Evolutionary conservation across 2,113 vertebrate species (phyloP).

Genomic region (Gobius niger): DNA sequence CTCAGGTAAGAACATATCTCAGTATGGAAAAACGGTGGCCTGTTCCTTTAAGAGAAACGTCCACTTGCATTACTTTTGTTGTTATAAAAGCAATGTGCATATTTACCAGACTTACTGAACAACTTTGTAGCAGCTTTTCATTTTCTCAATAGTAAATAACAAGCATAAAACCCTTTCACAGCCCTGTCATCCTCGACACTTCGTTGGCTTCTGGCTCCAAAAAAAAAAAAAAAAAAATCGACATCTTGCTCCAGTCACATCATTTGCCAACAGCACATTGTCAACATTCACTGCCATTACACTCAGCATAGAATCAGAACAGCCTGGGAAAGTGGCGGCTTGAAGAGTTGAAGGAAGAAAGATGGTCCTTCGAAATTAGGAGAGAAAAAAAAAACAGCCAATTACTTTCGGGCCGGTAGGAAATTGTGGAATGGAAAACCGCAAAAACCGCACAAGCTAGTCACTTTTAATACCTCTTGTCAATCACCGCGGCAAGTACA

Average conservation of each 20-base stretch:
- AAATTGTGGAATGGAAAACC: slow-evolving; percentile 53
- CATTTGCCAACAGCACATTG: slow-evolving; percentile 43
- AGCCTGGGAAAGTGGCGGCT: slow-evolving; percentile 19
- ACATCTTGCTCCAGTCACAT: slow-evolving; percentile 64
- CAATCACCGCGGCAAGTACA: slow-evolving; percentile 26
- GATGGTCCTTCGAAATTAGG: slow-evolving; percentile 20
- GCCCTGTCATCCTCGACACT: no score
- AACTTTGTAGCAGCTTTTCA: background rate
- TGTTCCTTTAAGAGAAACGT: no score
- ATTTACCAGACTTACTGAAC: no score
- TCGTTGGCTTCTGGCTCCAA: slow-evolving; percentile 44
- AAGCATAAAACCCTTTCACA: slow-evolving; percentile 41
- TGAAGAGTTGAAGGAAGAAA: slow-evolving; percentile 27
- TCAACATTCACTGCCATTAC: slow-evolving; percentile 13
- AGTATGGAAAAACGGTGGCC: no score
- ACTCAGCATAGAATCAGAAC: slow-evolving; percentile 39
- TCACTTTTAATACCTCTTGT: slow-evolving; percentile 45
- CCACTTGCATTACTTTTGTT: no score
- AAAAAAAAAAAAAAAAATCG: no score
- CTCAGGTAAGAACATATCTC: no score
- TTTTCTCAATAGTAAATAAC: background rate
- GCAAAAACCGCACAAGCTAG: slow-evolving; percentile 34
- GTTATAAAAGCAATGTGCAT: no score
- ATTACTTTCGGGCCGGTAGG: slow-evolving; percentile 28
- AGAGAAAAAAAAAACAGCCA: slow-evolving; percentile 2